Evolutionary conservation across 2,113 vertebrate genomes (phyloP), one percentile per base, ranked within the genome.

Genomic region (Proterorhinus semilunaris): DNA sequence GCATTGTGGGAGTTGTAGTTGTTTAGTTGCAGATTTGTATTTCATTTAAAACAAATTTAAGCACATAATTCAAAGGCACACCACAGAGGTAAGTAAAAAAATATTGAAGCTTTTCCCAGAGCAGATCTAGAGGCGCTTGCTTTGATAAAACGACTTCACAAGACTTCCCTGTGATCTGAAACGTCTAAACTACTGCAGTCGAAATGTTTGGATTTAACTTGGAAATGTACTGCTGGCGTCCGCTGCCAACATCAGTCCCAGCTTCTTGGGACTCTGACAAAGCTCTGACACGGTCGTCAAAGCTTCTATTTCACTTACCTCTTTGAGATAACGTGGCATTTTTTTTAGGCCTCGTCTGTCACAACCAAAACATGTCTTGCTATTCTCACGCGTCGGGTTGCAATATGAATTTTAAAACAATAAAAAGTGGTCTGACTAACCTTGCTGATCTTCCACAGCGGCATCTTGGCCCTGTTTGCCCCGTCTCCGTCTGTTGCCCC

Each of bases 381-480:
- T 36, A 36, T 59, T 59, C 11, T 59, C 36, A 59, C 57, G 44
- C 43, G 27, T 2, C 27, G 43, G 12, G 55, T 11, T 2, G 36
- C 36, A 16, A 9, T 17, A 10, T 12, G 15, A 27, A 17, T 51
- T 15, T 51, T 51, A 11, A 36, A 36, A 36, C 9, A 57, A 1
- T 10, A 45, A 8, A 6, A 21, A 2, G 21, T 46, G 17, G 16
- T 53, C 8, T 9, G 6, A 72, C 68, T 2, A 68, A 96, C 95
- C 95, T 93, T 92, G 85, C 44, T 92, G 93, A 10, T 85, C 94
- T 7, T 90, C 83, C 86, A 82, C 72, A 74, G 86, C 71, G 89
- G 94, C 78, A 89, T 94, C 42, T 71, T 46, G 69, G 49, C 78
- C 79, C 55, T 69, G 76, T 72, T 82, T 83, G 0, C 82, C 78